Base-by-base conservation (phyloP, 2,888 invertebrate genomes). In the Bombylius major region DNA sequence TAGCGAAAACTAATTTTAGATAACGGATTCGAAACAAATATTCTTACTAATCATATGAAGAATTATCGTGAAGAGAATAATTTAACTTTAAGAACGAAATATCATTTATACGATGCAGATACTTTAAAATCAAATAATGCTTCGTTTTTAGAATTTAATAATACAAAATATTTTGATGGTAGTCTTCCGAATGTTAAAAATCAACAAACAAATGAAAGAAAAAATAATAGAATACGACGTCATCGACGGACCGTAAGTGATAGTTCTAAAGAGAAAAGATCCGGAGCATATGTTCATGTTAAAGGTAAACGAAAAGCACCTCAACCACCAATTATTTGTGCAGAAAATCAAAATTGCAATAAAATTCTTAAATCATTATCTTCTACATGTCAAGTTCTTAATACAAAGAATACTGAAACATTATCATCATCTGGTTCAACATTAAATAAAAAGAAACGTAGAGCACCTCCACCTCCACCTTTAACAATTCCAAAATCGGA, bases 251-350 rank as follows among this genome's bases (percentile, higher is more conserved):
- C 82, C 32, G 77, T 78, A n/a, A 84, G 82, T 66, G 83, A 83
- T 71, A 77, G 77, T 14, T 77, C 79, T 33, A 78, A 78, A 61
- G 79, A 78, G 58, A 78, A 79, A 50, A 79, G 79, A 61, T 77
- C 81, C 11, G 79, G 80, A 5, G 73, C 76, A 5, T 77, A 76
- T 63, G 69, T 76, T 33, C 84, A 87, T 74, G 87, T 87, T 1
- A 86, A 85, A 62, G 87, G 87, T 33, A 88, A 88, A 69, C 73
- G 87, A 52, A 81, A 80, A 65, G 87, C 87, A 0, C 87, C 87
- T 0, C 79, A 78, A 61, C 87, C 87, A 6, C 87, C 86, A 61
- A 61, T 34, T 5, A 23, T 9, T 23, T 44, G 48, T 7, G 11
- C n/a, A n/a, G 11, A 52, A 42, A 52, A 47, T 50, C 33, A 36